These are phyloP conservation scores for Pampusana beccarii DNA, from an alignment of 2,113 vertebrate species.

Conservation along the genomic window DNA sequence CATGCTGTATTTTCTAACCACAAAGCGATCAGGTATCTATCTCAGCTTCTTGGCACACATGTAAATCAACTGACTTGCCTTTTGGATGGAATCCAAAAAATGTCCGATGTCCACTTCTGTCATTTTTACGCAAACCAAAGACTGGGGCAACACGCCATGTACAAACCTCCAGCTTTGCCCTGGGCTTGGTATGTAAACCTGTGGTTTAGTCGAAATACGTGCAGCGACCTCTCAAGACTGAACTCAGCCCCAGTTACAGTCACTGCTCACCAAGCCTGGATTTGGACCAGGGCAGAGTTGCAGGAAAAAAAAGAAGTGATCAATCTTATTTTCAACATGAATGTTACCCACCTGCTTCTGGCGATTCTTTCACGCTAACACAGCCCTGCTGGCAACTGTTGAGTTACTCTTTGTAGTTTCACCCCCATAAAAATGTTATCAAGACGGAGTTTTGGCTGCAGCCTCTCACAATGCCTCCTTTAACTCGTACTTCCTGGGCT, in stretches of 20 bases:
- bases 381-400: neutral
- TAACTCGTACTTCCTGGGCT: neutral
- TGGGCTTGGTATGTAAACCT: neutral
- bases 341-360: neutral
- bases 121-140: neutral
- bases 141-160: accelerated
- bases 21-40: neutral
- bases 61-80: neutral
- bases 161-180: neutral
- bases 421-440: slow-evolving; percentile 46
- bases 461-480: slow-evolving; percentile 22
- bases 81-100: neutral
- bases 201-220: neutral
- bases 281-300: neutral
- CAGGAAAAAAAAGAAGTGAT: neutral
- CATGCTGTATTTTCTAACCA: neutral
- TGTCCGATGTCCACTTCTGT: neutral
- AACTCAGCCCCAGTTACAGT: neutral
- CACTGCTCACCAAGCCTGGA: neutral
- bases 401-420: slow-evolving; percentile 36
- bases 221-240: neutral
- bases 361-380: neutral
- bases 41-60: neutral
- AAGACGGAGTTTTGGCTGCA: slow-evolving; percentile 33
- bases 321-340: slow-evolving; percentile 42